Base-by-base conservation (phyloP, 2,797 vertebrate species). In the Gambelia wislizenii region DNA sequence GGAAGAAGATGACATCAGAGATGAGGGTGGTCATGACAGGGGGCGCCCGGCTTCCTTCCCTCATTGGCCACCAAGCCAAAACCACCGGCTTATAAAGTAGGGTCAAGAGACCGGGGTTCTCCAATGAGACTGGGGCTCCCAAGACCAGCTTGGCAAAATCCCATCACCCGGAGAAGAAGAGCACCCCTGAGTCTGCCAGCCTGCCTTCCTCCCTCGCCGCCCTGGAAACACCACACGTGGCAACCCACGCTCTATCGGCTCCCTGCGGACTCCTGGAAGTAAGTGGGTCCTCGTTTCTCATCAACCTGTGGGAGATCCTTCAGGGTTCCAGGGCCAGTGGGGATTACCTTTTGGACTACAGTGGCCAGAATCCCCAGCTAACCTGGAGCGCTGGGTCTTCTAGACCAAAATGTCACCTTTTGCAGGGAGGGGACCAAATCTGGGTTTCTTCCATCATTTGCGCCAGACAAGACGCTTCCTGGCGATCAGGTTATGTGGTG, bases 81-180 rank as follows among this genome's bases (percentile, higher is more conserved):
- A 72, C 74, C 89, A 74, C 22, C 30, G 2, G 54, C 54, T 76
- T 92, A 92, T 92, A 92, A 92, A 92, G 61, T 8, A 44, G 64
- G n/a, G 47, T 33, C 54, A n/a, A 72, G 44, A 20, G 44, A 52
- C 14, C 6, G 39, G 36, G 42, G 25, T 69, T 72, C 42, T 16
- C 49, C 61, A 59, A 74, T 7, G 54, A 74, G 52, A 2, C 75
- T 0, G 67, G 1, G 59, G 6, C 22, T 74, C 22, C 59, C 10
- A 42, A 44, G 44, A 47, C 44, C 49, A 42, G 36, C 30, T 67
- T 33, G 7, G 42, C 33, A 67, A 5, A 13, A 12, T 1, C 33
- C 30, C 61, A 42, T 3, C 61, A 36, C 39, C 33, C 18, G 33
- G 13, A 84, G 59, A 33, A 75, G 59, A 22, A 64, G 18, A 52